Evolutionary conservation across 2,113 vertebrate genomes (phyloP).

Genomic region (Saimiri boliviensis): DNA sequence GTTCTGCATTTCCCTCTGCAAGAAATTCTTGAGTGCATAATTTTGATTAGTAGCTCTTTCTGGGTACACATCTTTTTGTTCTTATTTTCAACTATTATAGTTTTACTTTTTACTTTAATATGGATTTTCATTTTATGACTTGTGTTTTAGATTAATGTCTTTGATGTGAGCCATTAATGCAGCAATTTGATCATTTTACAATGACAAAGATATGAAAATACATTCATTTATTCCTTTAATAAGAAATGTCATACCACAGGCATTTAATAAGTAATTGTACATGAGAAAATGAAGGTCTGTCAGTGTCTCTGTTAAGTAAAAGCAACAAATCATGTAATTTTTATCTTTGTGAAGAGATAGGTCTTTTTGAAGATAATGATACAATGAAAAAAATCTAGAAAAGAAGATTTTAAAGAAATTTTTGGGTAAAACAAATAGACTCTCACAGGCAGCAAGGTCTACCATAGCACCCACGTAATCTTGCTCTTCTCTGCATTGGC

Average conservation of each 20-base stretch:
- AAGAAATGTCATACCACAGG: background rate
- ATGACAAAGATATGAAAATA: slow-evolving; percentile 15
- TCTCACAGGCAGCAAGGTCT: no score
- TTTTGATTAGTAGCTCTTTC: slow-evolving; percentile 56
- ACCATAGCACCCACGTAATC: accelerated
- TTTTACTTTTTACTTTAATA: slow-evolving; percentile 54
- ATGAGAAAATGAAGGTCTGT: slow-evolving; percentile 2
- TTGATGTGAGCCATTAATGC: slow-evolving; percentile 42
- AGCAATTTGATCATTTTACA: slow-evolving; percentile 38
- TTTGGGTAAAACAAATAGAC: background rate
- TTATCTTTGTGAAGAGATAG: background rate
- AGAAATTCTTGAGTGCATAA: slow-evolving; percentile 50
- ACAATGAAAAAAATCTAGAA: background rate
- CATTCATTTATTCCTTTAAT: slow-evolving; percentile 44
- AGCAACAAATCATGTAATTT: slow-evolving; percentile 13
- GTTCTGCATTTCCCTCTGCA: slow-evolving; percentile 47
- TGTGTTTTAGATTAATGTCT: slow-evolving; percentile 46
- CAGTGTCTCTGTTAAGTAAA: slow-evolving; percentile 27
- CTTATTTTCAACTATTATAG: slow-evolving; percentile 33
- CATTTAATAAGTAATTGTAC: slow-evolving; percentile 40
- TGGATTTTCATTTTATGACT: slow-evolving; percentile 43
- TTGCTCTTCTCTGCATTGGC: background rate
- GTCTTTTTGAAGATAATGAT: background rate
- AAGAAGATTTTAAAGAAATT: background rate
- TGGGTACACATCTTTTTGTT: slow-evolving; percentile 30